phyloP scores from a whole-genome alignment of 2,888 invertebrate species.

The Strigamia transsilvanica region DNA sequence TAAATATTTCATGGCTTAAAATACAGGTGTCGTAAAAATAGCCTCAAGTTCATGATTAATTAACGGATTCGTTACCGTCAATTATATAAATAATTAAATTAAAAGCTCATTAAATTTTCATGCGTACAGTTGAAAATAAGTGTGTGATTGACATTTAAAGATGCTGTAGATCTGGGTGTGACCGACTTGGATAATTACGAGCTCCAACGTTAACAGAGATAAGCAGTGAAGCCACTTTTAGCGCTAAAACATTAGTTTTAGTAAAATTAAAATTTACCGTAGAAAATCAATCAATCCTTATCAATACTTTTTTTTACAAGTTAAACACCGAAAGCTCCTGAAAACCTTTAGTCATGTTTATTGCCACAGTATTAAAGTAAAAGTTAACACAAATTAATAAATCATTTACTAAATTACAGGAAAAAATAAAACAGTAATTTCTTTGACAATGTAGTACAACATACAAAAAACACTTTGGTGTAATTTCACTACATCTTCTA shows the following conservation, averaged over 20 bases:
- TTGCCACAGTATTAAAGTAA: too few species aligned
- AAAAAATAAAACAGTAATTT: not conserved
- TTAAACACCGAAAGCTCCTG: too few species aligned
- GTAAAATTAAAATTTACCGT: not conserved
- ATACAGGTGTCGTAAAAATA: too few species aligned
- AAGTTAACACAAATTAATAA: too few species aligned
- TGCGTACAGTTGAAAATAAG: not conserved
- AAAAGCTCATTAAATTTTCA: too few species aligned
- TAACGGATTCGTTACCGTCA: too few species aligned
- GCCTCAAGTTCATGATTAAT: too few species aligned
- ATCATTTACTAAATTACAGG: not conserved
- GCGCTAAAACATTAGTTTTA: not conserved
- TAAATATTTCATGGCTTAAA: too few species aligned
- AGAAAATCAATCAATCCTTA: too few species aligned
- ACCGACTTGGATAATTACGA: not conserved
- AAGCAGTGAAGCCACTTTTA: not conserved
- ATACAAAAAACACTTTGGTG: not conserved
- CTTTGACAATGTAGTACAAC: not conserved
- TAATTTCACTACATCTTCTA: not conserved
- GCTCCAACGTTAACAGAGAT: not conserved
- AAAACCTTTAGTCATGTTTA: too few species aligned
- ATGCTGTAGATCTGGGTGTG: not conserved
- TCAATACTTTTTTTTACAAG: too few species aligned
- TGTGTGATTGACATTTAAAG: slow-evolving; percentile 10
- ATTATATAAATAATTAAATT: too few species aligned